Base-by-base conservation (phyloP, 2,113 vertebrate species). In the Calidris pugnax region DNA sequence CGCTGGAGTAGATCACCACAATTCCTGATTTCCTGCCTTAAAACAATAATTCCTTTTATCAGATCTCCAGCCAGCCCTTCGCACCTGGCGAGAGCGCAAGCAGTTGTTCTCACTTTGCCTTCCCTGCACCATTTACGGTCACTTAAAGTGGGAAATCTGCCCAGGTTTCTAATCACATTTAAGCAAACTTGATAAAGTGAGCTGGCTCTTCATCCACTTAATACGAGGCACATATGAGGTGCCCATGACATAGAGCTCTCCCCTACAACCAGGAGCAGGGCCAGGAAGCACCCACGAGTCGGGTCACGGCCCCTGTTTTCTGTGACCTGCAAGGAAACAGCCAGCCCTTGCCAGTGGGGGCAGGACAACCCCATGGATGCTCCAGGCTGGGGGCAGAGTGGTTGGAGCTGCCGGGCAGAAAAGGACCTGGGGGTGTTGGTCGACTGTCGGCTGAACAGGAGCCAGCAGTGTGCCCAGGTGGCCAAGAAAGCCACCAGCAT, bases 161-260 rank as follows among this genome's bases (percentile, higher is more conserved):
- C 47, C 71, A 32, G 33, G 20, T 50, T 83, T 74, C 33, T 77
- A 51, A 77, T 51, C 7, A 4, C 17, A 24, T 84, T 74, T 62
- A 45, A 50, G 14, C 15, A 83, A 60, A 56, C 57, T 30, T 66
- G 62, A 60, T 64, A 10, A 87, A 51, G 19, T 26, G 30, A 72
- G n/a, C 66, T 12, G 24, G 23, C 53, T 79, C 67, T 81, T 41
- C 45, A 37, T 77, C 47, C 12, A 2, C 45, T 53, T 50, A 26
- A 39, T 1, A 28, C 0, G 2, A 57, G 57, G 5, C 10, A 17
- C 2, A 1, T 1, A 27, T 14, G 33, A 16, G 9, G 80, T 0
- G 2, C n/a, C 72, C 16, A 26, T 30, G 59, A 1, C 33, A 6
- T 28, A 56, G 14, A 85, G 47, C 47, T 81, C 14, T 81, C 10